Evolutionary conservation across 2,113 vertebrate species (phyloP), one percentile per base, ranked within the genome.

Genomic region (Rhabdomys dilectus): DNA sequence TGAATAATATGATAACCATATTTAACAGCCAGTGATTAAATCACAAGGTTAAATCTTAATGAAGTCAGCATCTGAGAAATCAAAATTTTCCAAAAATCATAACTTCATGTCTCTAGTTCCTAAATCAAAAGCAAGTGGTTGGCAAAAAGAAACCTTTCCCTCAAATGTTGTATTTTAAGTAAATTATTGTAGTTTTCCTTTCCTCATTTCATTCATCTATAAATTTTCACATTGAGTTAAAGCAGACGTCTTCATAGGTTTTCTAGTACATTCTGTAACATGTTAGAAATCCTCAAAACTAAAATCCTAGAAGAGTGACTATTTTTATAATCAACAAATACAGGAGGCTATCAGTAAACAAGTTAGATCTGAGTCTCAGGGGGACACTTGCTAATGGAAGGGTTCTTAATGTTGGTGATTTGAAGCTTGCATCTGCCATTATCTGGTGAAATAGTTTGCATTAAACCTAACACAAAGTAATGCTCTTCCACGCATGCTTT

Each of bases 391-490:
- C 70, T 96, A 96, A 93, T n/a, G 58, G 56, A 88, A 85, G 45
- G 77, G 93, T 95, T 93, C 95, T 51, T 76, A 97, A 93, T 76
- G 87, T 36, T 60, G 24, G 39, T 34, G 93, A 93, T 92, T 97
- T 91, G 89, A 68, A 95, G 78, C n/a, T 94, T 48, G 3, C 91
- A 60, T 96, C 89, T 93, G 31, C 89, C 51, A 90, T 97, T 95
- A 95, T 96, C 78, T 75, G 29, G 68, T 95, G n/a, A 96, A 95
- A 95, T 53, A 94, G 70, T 89, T 94, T 92, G 24, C 72, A 95
- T 7, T 94, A 91, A 96, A 90, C 92, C 60, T 96, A 94, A 90
- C 48, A 22, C 51, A 85, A 92, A 42, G 80, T 94, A 96, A 88
- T 95, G 77, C 42, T 94, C 91, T 76, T 88, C 64, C 95, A 90